Base-by-base conservation (phyloP, 2,113 vertebrate species). In the Esox niger region DNA sequence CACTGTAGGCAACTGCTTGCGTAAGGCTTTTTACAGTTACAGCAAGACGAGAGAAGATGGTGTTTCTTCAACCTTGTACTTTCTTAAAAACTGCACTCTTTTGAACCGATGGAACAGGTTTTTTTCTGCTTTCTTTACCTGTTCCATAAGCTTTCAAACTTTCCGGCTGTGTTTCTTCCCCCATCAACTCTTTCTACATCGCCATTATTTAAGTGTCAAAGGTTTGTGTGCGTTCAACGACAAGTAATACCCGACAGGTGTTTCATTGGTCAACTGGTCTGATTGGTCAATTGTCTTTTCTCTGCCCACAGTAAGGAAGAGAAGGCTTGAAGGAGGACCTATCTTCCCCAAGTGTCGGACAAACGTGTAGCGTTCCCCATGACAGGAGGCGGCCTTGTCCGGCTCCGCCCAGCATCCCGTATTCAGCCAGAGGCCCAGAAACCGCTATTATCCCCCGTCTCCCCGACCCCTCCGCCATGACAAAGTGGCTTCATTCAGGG, bases 291-390 rank as follows among this genome's bases (percentile, higher is more conserved):
- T 35, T 23, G 35, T 29, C 1, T 31, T 47, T 26, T 25, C 65
- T 54, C 46, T 30, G 32, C 6, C n/a, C 56, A 29, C 81, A 99
- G 97, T 98, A 91, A 95, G 95, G 90, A 95, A 97, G 93, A 98
- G 91, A 91, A 91, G 96, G 90, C 94, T 96, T 64, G 96, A 95
- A 25, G 95, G 93, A 0, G 95, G 95, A 84, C 95, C 96, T 79
- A 96, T 98, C 90, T 93, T 95, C 84, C 97, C 96, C 71, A 99
- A 95, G 87, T 97, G 95, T 92, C 94, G 96, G 88, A 97, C 93
- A 57, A 93, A 94, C 70, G 90, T 98, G 87, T 98, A 96, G 84
- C 33, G 68, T 26, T 49, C n/a, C 6, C 60, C 47, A 20, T 54
- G 32, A 8, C n/a, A 35, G 8, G 30, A 58, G 17, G 65, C 76